Evolutionary conservation across 2,888 invertebrate genomes (phyloP).

Genomic region (Drosophila monieri): DNA sequence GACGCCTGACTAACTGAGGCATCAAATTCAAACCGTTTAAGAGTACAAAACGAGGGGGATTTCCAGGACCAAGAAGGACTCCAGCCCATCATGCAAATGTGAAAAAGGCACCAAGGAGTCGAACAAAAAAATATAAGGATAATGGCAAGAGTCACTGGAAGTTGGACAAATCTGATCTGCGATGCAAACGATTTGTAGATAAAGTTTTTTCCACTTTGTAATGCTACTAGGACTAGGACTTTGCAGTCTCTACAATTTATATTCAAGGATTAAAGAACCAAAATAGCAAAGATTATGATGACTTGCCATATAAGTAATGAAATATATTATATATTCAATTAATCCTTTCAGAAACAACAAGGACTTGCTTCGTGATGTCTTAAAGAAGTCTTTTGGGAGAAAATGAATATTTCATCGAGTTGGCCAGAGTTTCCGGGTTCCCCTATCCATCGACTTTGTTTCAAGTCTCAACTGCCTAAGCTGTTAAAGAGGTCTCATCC

Average conservation of each 20-base stretch:
- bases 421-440: background rate
- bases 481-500: slow-evolving; percentile 41
- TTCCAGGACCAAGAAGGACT: slow-evolving; percentile 5
- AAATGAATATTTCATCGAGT: slow-evolving; percentile 55
- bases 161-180: slow-evolving; percentile 33
- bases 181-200: slow-evolving; percentile 26
- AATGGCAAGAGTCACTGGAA: slow-evolving; percentile 10
- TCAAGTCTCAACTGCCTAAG: slow-evolving; percentile 41
- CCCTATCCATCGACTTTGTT: background rate
- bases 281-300: no score
- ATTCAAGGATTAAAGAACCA: no score
- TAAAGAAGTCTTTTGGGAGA: background rate
- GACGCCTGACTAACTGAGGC: slow-evolving; percentile 14
- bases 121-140: slow-evolving; percentile 5
- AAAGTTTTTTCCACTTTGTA: slow-evolving; percentile 14
- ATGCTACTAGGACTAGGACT: background rate
- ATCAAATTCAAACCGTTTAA: slow-evolving; percentile 31
- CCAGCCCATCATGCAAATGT: slow-evolving; percentile 26
- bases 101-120: slow-evolving; percentile 27
- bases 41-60: slow-evolving; percentile 20
- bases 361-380: no score
- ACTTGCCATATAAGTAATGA: no score
- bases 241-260: no score
- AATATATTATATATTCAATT: no score
- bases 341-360: no score